Conservation (phyloP, 92 coral and sea anemone species). For the Porites rus region DNA sequence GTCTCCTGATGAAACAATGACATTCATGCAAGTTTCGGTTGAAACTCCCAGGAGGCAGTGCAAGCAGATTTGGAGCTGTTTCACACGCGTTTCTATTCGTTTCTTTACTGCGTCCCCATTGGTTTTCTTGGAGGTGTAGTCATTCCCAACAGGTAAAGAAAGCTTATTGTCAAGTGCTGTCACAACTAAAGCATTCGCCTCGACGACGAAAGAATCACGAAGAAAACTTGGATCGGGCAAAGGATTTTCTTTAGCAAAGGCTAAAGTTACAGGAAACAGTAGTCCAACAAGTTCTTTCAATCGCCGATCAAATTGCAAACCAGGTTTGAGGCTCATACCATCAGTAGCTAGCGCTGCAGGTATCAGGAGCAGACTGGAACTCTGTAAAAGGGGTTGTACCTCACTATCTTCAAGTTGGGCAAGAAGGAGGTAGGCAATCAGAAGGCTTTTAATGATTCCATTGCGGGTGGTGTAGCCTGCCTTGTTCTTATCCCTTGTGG, state of each 20-base stretch:
- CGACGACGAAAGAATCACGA: conserved; percentile 36
- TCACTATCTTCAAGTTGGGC: conserved; percentile 45
- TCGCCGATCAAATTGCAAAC: conserved; percentile 40
- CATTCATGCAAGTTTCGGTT: conserved; percentile 39
- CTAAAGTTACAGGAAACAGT: conserved; percentile 18
- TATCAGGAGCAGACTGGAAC: conserved; percentile 9
- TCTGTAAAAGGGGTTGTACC: conserved; percentile 43
- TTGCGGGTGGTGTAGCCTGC: conserved; percentile 53
- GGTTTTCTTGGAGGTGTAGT: conserved; percentile 32
- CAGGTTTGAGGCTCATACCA: conserved; percentile 37
- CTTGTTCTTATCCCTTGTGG: conserved; percentile 46
- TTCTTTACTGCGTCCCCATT: conserved; percentile 38
- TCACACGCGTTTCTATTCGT: conserved; percentile 40
- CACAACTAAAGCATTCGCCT: conserved; percentile 37
- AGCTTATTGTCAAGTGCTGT: conserved; percentile 47
- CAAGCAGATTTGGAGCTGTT: conserved; percentile 54
- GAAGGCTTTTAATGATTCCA: conserved; percentile 51
- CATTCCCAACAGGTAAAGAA: conserved; percentile 58
- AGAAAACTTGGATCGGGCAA: conserved; percentile 38
- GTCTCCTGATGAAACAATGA: conserved; percentile 33
- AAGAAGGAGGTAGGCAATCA: conserved; percentile 38
- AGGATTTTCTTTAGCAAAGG: conserved; percentile 42
- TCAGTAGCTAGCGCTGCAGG: conserved; percentile 52
- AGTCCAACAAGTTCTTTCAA: conserved; percentile 51
- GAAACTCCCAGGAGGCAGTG: conserved; percentile 31